Conservation (phyloP, 2,113 vertebrate genomes). For the Zosterops japonicus region DNA sequence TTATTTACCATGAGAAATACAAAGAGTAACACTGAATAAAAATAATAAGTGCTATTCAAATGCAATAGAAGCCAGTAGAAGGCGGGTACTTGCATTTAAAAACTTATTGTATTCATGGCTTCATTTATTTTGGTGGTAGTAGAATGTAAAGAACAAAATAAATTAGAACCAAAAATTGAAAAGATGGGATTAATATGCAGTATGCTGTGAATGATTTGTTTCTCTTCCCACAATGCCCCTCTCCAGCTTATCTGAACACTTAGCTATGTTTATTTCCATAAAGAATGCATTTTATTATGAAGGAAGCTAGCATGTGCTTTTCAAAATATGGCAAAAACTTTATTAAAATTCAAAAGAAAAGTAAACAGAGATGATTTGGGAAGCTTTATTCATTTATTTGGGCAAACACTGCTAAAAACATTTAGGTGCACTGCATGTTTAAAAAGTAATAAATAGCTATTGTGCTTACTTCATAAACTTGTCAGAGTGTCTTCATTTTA, state of each 20-base stretch:
- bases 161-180: slow-evolving; percentile 62
- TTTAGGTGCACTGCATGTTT: slow-evolving; percentile 71
- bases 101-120: slow-evolving; percentile 43
- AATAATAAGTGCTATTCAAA: slow-evolving; percentile 45
- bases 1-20: background rate
- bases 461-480: slow-evolving; percentile 96
- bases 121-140: slow-evolving; percentile 31
- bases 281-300: slow-evolving; percentile 40
- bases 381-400: slow-evolving; percentile 78
- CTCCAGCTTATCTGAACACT: slow-evolving; percentile 72
- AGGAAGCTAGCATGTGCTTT: background rate
- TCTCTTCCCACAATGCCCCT: slow-evolving; percentile 61
- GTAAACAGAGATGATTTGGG: slow-evolving; percentile 66
- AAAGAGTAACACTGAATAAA: background rate
- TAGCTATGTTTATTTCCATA: slow-evolving; percentile 67
- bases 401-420: slow-evolving; percentile 75
- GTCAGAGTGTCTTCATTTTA: slow-evolving; percentile 92
- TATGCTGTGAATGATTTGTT: slow-evolving; percentile 63
- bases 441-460: slow-evolving; percentile 88
- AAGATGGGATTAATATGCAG: slow-evolving; percentile 62
- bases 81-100: background rate
- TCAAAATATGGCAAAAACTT: slow-evolving; percentile 69
- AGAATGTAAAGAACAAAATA: slow-evolving; percentile 60
- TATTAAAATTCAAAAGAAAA: slow-evolving; percentile 76
- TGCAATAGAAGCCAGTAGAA: slow-evolving; percentile 28